Conservation (phyloP, 2,113 vertebrate species). For the Anarhynchus alexandrinus region DNA sequence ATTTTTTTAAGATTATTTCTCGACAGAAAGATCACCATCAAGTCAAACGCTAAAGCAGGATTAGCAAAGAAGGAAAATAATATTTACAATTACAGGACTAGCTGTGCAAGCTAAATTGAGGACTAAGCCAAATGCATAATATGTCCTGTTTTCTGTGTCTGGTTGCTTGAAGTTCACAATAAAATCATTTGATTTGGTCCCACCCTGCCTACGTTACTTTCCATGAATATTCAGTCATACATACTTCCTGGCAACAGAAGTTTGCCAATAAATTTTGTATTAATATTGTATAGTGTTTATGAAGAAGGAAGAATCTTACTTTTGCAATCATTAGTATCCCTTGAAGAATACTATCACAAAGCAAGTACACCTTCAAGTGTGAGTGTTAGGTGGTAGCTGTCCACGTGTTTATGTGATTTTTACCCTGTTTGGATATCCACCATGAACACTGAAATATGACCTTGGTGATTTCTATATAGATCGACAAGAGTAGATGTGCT, state of each 20-base stretch:
- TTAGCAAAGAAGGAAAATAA: background rate
- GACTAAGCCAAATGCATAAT: background rate
- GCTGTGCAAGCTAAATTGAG: background rate
- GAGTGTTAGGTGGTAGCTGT: background rate
- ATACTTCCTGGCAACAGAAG: background rate
- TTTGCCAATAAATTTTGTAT: background rate
- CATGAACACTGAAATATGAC: background rate
- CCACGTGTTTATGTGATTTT: background rate
- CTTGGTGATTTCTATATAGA: background rate
- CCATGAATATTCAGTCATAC: background rate
- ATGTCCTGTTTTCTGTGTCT: background rate
- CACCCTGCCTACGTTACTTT: background rate
- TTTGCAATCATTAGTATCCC: background rate
- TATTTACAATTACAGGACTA: background rate
- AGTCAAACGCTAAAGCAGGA: background rate
- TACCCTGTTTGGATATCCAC: background rate
- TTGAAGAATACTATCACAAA: background rate
- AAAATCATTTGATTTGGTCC: background rate
- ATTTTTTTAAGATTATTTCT: background rate
- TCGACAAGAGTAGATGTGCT: background rate
- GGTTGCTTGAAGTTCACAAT: background rate
- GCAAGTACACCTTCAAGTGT: background rate
- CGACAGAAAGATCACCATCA: background rate
- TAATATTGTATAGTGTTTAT: background rate
- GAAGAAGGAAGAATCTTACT: background rate